Evolutionary conservation across 2,113 vertebrate species (phyloP), one percentile per base, ranked within the genome.

Genomic region (Labeo catla): DNA sequence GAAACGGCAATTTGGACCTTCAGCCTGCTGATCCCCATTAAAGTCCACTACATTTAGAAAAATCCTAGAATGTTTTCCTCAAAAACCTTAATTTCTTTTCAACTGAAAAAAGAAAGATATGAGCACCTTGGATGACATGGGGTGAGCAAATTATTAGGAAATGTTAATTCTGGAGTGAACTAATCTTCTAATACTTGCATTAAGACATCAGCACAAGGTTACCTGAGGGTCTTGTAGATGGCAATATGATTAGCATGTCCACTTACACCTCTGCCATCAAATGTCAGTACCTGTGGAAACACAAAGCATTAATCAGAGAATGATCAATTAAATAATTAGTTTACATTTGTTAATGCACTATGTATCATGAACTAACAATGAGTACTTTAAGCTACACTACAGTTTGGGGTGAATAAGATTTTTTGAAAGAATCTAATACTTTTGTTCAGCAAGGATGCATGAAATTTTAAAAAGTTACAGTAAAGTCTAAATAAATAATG

Each of bases 241-340:
- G 97, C 94, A 12, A 91, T 66, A 86, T 99, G 98, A 92, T 99
- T 99, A 85, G 93, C 91, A 76, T 99, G 98, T 47, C 97, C 95
- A 4, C 97, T 99, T 87, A 99, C 96, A 87, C 98, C 98, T 66
- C 92, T 91, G 0, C 91, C 96, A 87, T 99, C 98, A 50, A 99
- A 99, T 28, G 97, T 99, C 92, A 99, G 93, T 92, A 99, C 96
- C 98, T 99, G 94, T 78, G 93, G 87, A 80, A 89, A 88, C 90
- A 92, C 2, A 78, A 50, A 72, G 76, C 70, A 89, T 84, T 74
- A 45, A 45, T 43, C 47, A 34, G 4, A 11, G 19, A 43, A 73
- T 3, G 50, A 23, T 73, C 19, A 73, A 73, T 43, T 28, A 13
- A 59, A 21, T 59, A 70, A 2, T 16, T 39, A 39, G 15, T 16